A percentile compares a stretch with the other conserved stretches of the same genome.
phyloP scores from a whole-genome alignment of 2,888 invertebrate species.

The Epinotia ramella region DNA sequence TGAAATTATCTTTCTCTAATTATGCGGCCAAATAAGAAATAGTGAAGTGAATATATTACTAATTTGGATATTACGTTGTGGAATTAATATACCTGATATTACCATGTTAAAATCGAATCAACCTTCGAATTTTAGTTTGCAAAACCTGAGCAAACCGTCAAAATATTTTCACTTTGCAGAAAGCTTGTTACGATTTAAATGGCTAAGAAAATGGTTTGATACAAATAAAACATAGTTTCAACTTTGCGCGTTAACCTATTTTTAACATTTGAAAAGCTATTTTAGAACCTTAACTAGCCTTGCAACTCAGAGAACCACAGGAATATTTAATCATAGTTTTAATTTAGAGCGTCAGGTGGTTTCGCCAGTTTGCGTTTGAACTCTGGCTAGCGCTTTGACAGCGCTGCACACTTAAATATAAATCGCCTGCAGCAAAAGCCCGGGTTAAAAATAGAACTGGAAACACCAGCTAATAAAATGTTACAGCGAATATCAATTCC shows the following conservation, averaged over 20 bases:
- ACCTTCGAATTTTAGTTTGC: no score
- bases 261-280: conserved; percentile 11
- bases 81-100: neutral
- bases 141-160: no score
- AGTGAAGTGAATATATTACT: neutral
- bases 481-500: conserved; percentile 37
- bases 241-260: conserved; percentile 1
- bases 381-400: conserved; percentile 32
- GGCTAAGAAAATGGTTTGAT: neutral
- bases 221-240: conserved; percentile 4
- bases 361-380: conserved; percentile 32
- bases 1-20: conserved; percentile 29
- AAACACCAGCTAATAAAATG: conserved; percentile 39
- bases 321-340: conserved; percentile 27
- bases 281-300: conserved; percentile 2
- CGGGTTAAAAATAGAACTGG: conserved; percentile 41
- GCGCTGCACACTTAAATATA: conserved; percentile 29
- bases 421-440: conserved; percentile 38
- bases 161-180: no score
- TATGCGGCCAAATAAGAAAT: neutral
- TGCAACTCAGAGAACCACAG: conserved; percentile 2
- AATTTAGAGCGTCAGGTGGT: conserved; percentile 30
- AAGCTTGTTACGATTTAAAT: neutral
- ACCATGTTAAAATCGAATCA: no score
- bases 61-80: neutral